Evolutionary conservation across 2,888 invertebrate genomes (phyloP), one percentile per base, ranked within the genome.

Genomic region (Microctonus brassicae): DNA sequence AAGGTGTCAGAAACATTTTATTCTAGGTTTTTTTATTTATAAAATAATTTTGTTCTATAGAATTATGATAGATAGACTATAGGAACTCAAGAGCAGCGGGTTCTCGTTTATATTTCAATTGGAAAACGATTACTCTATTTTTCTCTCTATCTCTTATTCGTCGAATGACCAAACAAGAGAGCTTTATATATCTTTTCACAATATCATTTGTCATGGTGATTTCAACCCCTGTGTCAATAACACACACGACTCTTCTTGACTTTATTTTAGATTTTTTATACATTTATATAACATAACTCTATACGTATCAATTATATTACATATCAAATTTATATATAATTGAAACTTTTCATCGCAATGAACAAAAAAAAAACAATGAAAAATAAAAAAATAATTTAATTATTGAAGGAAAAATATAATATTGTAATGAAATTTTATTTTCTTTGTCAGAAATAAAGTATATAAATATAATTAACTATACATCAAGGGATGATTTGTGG

Each of bases 61-160:
- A 62, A 53, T 63, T 52, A 55, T 72, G 67, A 72, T 72, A 57
- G 62, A 68, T 68, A 77, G 57, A 67, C 34, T n/a, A 26, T 33
- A 13, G 55, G 42, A 11, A 34, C 29, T 76, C 79, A 17, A 47
- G 47, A 47, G 47, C 9, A 17, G 47, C 47, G n/a, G 9, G 17
- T 47, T 47, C 17, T 1, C 81, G 81, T 81, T 81, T 82, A 82
- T 81, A 87, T 87, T 87, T 86, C 87, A 85, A 87, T 87, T 85
- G 86, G 81, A 85, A 87, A 86, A 84, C 85, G 85, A 87, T 86
- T 85, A 86, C 82, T 85, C 85, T 77, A 74, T 83, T 83, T 58
- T n/a, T 17, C 17, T 33, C 24, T 55, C 55, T 13, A 22, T 55
- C 26, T 26, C 26, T 55, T 26, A 26, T 55, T 55, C 33, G 81